Evolutionary conservation across 2,888 invertebrate species (phyloP).

Genomic region (Torymus texanus): DNA sequence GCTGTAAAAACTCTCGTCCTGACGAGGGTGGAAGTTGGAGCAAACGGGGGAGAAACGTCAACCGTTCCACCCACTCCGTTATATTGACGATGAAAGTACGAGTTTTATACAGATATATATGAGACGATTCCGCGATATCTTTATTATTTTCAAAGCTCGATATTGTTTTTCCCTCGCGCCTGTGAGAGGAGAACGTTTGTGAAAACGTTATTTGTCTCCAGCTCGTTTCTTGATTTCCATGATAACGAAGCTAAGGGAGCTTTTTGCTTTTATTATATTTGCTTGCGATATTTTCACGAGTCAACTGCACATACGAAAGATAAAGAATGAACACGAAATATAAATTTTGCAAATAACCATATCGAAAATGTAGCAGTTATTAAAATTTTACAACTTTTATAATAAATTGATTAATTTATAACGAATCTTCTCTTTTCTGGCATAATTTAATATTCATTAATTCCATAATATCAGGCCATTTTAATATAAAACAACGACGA

Average conservation of each 20-base stretch:
- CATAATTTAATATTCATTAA: too few relatives aligned
- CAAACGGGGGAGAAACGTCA: conserved; percentile 18
- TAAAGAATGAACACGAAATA: too few relatives aligned
- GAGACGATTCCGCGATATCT: conserved; percentile 21
- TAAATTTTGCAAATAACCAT: too few relatives aligned
- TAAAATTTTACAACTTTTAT: too few relatives aligned
- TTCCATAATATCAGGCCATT: too few relatives aligned
- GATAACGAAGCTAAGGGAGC: not conserved
- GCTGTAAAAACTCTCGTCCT: conserved; percentile 31
- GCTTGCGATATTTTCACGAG: too few relatives aligned
- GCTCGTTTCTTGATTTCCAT: not conserved
- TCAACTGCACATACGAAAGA: too few relatives aligned
- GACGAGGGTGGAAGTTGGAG: conserved; percentile 23
- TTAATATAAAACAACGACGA: too few relatives aligned
- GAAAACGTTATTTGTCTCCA: not conserved
- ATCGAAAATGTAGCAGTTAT: too few relatives aligned
- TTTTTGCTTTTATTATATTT: too few relatives aligned
- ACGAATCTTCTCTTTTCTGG: too few relatives aligned
- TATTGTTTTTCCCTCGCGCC: conserved; percentile 23
- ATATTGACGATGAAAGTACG: conserved; percentile 3
- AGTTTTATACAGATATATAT: conserved; percentile 2
- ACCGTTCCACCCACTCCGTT: conserved; percentile 6
- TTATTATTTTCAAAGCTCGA: conserved; percentile 35
- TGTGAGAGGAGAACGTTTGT: conserved; percentile 20
- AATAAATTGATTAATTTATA: too few relatives aligned